phyloP scores from a whole-genome alignment of 2,797 vertebrate species.

The Uromys caudimaculatus region DNA sequence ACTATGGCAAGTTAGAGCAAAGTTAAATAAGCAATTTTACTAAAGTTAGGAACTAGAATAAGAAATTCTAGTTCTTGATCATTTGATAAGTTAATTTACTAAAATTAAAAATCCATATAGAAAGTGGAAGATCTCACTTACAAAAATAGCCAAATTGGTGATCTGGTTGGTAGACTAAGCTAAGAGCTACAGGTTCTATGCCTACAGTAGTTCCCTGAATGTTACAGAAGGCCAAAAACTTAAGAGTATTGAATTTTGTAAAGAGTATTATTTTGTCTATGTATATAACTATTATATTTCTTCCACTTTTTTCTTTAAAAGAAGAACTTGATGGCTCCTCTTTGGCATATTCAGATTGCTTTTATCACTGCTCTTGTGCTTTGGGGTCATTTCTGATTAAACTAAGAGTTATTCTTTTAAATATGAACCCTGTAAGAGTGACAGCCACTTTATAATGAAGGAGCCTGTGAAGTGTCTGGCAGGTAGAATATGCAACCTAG shows the following conservation, averaged over 20 bases:
- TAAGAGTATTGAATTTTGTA: not conserved
- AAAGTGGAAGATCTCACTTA: not conserved
- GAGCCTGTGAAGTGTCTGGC: too few relatives aligned
- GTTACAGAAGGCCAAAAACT: not conserved
- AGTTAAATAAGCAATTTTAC: conserved; percentile 23
- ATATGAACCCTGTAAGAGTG: not conserved
- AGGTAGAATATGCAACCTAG: not conserved
- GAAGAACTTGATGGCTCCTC: not conserved
- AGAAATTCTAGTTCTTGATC: not conserved
- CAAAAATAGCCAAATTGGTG: not conserved
- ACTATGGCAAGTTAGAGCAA: conserved; percentile 1
- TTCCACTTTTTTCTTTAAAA: not conserved
- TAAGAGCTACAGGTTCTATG: not conserved
- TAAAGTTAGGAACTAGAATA: conserved; percentile 6
- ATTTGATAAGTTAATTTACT: not conserved
- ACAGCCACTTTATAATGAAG: not conserved
- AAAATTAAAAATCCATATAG: not conserved
- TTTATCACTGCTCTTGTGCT: not conserved
- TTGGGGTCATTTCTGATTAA: not conserved
- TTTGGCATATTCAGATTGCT: not conserved
- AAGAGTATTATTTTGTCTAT: not conserved
- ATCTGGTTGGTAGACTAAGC: not conserved
- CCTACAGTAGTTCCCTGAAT: not conserved
- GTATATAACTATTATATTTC: not conserved
- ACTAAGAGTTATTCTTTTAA: not conserved